Evolutionary conservation across 2,797 vertebrate species (phyloP), one percentile per base, ranked within the genome.

Genomic region (Eulemur mongoz): DNA sequence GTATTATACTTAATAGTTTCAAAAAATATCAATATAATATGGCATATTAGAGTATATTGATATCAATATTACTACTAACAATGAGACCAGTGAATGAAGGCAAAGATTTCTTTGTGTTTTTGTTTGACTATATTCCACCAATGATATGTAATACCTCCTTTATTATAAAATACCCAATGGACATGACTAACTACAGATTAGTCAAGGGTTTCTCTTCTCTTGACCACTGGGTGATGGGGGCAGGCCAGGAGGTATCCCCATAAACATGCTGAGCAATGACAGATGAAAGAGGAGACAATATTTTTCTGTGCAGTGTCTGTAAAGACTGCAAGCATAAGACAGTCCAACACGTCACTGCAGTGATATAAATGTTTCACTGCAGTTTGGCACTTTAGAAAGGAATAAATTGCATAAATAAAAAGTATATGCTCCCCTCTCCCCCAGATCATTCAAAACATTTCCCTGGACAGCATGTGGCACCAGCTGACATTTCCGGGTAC

Each of bases 401-500:
- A 96, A 54, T 67, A 38, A 86, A 2, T 81, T 70, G 30, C 93
- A 2, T 35, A 95, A 94, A 67, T 81, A 93, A 91, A 50, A 93
- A 94, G 81, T 8, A 54, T 15, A 92, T 25, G 4, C 35, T 40
- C n/a, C 81, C 73, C 54, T 61, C 22, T 7, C 9, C 59, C 43
- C 89, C 57, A 76, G 43, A 88, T 52, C 82, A 50, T 75, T 69
- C 40, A 32, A 30, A 93, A 76, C 38, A 75, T 70, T 92, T 94
- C 67, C 40, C 5, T 54, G 87, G 88, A 50, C 50, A 84, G 89
- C 35, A 2, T 23, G 23, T 43, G 70, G 23, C 15, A 8, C n/a
- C 83, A 84, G 80, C 25, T 87, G 94, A 72, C 82, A 94, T 95
- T 95, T 89, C 22, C 10, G 35, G 82, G 79, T 79, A n/a, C 59